Base-by-base conservation (phyloP, 1,140 invertebrate genomes). In the Pogonognathellus flavescens region DNA sequence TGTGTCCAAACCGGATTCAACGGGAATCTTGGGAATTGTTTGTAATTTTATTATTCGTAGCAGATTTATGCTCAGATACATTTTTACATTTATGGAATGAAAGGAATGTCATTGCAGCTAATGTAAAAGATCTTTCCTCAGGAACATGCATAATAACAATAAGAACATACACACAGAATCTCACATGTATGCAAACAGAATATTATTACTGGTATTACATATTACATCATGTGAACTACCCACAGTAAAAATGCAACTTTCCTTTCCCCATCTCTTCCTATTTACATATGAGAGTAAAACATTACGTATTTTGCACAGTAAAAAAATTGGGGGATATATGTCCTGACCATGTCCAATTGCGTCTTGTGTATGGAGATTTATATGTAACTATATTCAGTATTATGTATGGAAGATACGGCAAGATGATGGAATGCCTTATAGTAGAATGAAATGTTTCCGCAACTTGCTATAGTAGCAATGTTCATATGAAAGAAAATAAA, bases 1-100 rank as follows among this genome's bases (percentile, higher is more conserved):
- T 55, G 80, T 55, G 80, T 57, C 50, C 50, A 59, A 20, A 81
- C 50, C 14, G 52, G 80, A 81, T 55, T 57, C 50, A 55, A 81
- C 50, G 20, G 18, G 80, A 53, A 41, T 53, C 50, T 11, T 81
- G 80, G 80, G 80, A 55, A 81, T 57, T 81, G 50, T 81, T 25
- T 25, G 62, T 66, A 81, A 81, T 81, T 81, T 81, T 81, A 57
- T 55, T 50, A 53, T 81, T 81, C 55, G 20, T 41, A 55, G 80
- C 55, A 41, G 80, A 81, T 81, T 81, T 81, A 81, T 81, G 18
- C 80, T 55, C 50, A 52, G 80, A 81, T 81, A 53, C 80, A 81
- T 81, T 55, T 81, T 81, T 81, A 81, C 53, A 52, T 76, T 76
- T 76, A 76, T 76, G 70, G 70, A 31, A 76, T 49, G 70, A 76